Evolutionary conservation across 2,113 vertebrate species (phyloP), one percentile per base, ranked within the genome.

Genomic region (Anser cygnoides): DNA sequence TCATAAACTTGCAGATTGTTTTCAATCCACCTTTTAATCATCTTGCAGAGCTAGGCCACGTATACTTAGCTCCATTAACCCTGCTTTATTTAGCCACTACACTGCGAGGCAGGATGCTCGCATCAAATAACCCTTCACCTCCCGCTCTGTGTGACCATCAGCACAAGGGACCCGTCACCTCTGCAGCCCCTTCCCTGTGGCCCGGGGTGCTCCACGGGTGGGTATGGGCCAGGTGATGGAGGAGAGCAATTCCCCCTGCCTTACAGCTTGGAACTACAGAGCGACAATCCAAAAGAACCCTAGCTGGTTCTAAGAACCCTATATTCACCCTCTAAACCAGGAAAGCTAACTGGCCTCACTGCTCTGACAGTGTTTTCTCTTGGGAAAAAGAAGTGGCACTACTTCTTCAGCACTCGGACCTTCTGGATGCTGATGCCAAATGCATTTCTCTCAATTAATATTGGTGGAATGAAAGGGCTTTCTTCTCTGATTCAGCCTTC

Each of bases 381-480:
- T 39, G 78, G 74, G 90, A 43, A 84, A 20, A 71, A 81, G 68
- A 66, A 62, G 46, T 84, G 73, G 74, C 70, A 72, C 61, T 84
- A 72, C 65, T 84, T 50, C 79, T 91, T 93, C 75, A 83, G 7
- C 49, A 57, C 80, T 95, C 92, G 91, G 87, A 84, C 87, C 35
- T 90, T 96, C 68, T 88, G 77, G 74, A 91, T 95, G 61, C 82
- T 65, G 68, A 31, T 84, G 89, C 95, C 96, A 94, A 90, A 84
- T 1, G 1, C 62, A 63, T 95, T 95, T 94, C 58, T 85, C 54
- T 87, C 74, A 94, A 92, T 91, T 92, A 95, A 92, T 55, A 94
- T 33, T 87, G 66, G 73, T 70, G 74, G 86, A 89, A 94, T 92
- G 86, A 93, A 96, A 95, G 81, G 58, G 70, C 62, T 96, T 96